A percentile compares a stretch with the other conserved stretches of the same genome.
These are phyloP conservation scores for Girardinichthys multiradiatus DNA, from an alignment of 2,113 vertebrate species.

Conservation along the genomic window DNA sequence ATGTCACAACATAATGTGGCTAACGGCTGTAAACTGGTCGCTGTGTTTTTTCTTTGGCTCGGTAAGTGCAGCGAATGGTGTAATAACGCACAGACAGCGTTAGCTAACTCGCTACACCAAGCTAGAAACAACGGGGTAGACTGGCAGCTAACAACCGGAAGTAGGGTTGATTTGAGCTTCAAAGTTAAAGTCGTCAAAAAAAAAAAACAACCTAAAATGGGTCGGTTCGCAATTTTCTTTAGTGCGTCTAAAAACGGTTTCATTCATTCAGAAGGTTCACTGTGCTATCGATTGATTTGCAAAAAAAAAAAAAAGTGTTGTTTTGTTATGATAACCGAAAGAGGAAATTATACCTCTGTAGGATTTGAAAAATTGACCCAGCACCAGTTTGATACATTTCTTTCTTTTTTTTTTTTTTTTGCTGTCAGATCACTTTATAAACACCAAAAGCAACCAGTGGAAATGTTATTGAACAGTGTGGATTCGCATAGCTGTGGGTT, in stretches of 20 bases:
- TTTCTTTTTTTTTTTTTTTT: no score
- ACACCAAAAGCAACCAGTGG: no score
- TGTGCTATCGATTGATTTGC: neutral
- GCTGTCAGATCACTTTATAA: no score
- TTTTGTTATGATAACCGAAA: neutral
- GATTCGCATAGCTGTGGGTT: neutral
- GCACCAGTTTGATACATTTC: neutral
- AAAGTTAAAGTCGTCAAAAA: neutral
- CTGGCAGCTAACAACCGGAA: slow-evolving; percentile 8
- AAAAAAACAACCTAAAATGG: no score
- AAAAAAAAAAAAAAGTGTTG: no score
- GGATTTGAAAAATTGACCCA: neutral
- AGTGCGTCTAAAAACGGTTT: neutral
- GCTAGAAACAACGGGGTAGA: neutral
- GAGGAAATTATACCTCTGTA: neutral
- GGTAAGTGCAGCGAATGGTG: slow-evolving; percentile 49
- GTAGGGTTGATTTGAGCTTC: neutral
- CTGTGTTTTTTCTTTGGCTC: slow-evolving; percentile 42
- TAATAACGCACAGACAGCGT: neutral
- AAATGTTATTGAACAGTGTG: neutral
- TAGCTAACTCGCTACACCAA: slow-evolving; percentile 38
- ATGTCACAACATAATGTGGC: slow-evolving; percentile 29
- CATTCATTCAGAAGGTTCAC: neutral
- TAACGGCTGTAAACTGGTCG: slow-evolving; percentile 37
- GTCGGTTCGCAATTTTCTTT: neutral